Conservation (phyloP, 2,888 invertebrate genomes). For the Dryobota labecula region DNA sequence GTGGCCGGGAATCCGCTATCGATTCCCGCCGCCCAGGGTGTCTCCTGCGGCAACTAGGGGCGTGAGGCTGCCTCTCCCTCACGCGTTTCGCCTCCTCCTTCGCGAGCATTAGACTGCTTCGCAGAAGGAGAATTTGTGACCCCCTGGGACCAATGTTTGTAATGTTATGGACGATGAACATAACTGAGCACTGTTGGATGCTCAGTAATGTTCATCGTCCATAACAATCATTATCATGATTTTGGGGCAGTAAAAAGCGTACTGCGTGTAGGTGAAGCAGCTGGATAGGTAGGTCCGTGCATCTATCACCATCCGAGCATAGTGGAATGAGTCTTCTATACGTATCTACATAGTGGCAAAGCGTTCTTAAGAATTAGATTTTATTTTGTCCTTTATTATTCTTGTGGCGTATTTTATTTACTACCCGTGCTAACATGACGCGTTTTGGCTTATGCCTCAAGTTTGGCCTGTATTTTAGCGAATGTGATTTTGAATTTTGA, state of each 20-base stretch:
- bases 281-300: too few species aligned
- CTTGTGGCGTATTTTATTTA: constrained; percentile 61
- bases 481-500: constrained; percentile 54
- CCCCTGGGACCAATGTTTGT: neutral
- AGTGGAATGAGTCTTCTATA: constrained; percentile 5
- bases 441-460: constrained; percentile 51
- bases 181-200: too few species aligned
- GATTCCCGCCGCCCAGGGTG: too few species aligned
- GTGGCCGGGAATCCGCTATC: too few species aligned
- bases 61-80: too few species aligned
- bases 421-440: constrained; percentile 54
- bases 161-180: too few species aligned
- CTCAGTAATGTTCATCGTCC: neutral
- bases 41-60: too few species aligned
- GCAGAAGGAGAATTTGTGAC: neutral
- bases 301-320: neutral
- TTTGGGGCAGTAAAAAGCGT: neutral
- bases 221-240: neutral
- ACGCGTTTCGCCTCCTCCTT: too few species aligned
- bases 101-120: too few species aligned
- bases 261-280: neutral
- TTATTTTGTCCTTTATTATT: constrained; percentile 64
- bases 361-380: constrained; percentile 61
- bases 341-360: constrained; percentile 21
- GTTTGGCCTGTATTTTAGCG: constrained; percentile 55